Percentiles rank a stretch among this genome's conserved stretches.
Conservation (phyloP, 2,797 vertebrate species). For the Ctenosaura bakeri region DNA sequence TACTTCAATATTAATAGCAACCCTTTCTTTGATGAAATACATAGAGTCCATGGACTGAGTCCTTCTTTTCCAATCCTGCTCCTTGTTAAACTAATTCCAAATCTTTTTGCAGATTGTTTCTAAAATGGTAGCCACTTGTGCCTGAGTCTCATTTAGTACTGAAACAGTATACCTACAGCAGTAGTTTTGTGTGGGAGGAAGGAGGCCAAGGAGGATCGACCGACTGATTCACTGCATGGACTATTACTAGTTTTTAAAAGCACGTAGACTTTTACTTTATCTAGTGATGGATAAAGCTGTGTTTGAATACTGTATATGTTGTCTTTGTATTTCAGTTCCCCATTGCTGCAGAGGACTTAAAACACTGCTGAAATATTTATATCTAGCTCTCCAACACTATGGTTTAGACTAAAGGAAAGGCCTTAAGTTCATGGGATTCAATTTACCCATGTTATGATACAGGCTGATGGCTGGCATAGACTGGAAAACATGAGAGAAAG, state of each 20-base stretch:
- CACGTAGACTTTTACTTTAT: too few relatives aligned
- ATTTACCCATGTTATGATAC: not conserved
- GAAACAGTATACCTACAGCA: too few relatives aligned
- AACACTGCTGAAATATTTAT: not conserved
- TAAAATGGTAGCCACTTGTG: not conserved
- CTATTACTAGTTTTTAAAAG: not conserved
- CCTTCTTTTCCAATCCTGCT: not conserved
- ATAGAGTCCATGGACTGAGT: not conserved
- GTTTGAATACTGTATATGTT: too few relatives aligned
- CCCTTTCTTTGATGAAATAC: not conserved
- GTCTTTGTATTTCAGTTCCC: too few relatives aligned
- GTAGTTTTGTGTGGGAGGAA: too few relatives aligned
- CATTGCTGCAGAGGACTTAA: too few relatives aligned
- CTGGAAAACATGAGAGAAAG: too few relatives aligned
- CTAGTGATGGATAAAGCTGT: too few relatives aligned
- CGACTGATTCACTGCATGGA: not conserved
- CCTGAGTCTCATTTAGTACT: not conserved
- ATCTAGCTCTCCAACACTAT: not conserved
- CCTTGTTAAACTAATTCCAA: not conserved
- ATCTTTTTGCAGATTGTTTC: not conserved
- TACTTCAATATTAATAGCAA: not conserved
- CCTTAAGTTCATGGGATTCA: not conserved
- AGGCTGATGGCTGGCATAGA: not conserved
- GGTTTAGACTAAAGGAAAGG: not conserved
- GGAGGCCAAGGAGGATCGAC: not conserved